Evolutionary conservation across 2,888 invertebrate genomes (phyloP), one percentile per base, ranked within the genome.

Genomic region (Drosophila colorata): DNA sequence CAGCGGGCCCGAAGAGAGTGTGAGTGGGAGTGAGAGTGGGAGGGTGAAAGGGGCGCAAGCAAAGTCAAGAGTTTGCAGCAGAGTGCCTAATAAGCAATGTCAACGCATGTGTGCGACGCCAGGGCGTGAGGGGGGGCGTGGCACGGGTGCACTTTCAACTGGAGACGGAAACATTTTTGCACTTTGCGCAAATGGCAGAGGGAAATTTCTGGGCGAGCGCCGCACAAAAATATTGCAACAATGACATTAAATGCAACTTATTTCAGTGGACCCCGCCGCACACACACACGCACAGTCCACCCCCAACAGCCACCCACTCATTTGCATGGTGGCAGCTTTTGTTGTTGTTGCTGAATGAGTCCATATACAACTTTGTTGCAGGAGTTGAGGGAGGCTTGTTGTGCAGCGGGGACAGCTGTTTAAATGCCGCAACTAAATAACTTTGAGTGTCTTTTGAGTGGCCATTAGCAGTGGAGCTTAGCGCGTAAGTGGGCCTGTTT

Each of bases 201-300:
- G 67, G 61, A 71, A 68, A 78, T 80, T 73, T 63, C 38, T 41
- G 25, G 43, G 41, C 41, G 57, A 68, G 49, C 35, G 53, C 35
- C 61, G 67, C 61, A 71, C 75, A 73, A 74, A 85, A 88, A 87
- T 85, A 80, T 74, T 66, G 84, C 84, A 85, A 79, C 87, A 88
- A 88, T 88, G 87, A 84, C 88, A 88, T 88, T 86, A 87, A 88
- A 86, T 79, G 84, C 84, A 85, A 79, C 87, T 87, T 88, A 84
- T 88, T 88, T 78, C 69, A 76, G 66, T 59, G 33, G 64, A 43
- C 49, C 14, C 37, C 20, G 13, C 23, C 1, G 14, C 49, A 18
- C 20, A 20, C 33, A 16, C 35, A 31, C 31, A 33, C 33, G 4
- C n/a, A 33, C 3, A 23, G 3, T 47, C 6, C 20, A 9, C 43